phyloP scores from a whole-genome alignment of 2,888 invertebrate species.

The Brachypalpus laphriformis region DNA sequence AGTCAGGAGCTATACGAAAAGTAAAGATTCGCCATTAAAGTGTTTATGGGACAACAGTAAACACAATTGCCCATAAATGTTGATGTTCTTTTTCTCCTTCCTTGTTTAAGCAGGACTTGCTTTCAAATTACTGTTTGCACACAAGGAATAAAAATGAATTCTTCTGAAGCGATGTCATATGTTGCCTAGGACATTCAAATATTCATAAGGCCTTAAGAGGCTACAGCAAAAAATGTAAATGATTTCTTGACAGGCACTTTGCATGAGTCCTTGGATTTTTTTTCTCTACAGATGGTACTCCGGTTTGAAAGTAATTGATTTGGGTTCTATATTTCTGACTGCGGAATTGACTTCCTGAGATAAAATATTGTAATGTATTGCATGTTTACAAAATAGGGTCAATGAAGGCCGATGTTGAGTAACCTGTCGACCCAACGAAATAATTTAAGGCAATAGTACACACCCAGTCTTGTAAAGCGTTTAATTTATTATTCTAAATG shows the following conservation, averaged over 20 bases:
- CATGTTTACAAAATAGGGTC: background rate
- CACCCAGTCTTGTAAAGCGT: no score
- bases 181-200: background rate
- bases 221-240: background rate
- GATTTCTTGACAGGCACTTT: background rate
- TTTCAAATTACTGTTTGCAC: background rate
- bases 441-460: no score
- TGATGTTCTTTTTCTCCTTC: background rate
- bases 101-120: background rate
- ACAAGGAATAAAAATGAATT: background rate
- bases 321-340: background rate
- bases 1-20: background rate
- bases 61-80: slow-evolving; percentile 4
- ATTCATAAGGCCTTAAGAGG: background rate
- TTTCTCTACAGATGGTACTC: background rate
- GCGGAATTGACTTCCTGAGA: background rate
- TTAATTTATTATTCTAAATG: background rate
- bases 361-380: no score
- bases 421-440: no score
- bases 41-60: background rate
- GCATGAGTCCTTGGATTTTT: background rate
- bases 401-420: no score
- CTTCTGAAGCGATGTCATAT: background rate
- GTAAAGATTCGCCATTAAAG: background rate
- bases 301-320: background rate